Evolutionary conservation across 2,888 invertebrate genomes (phyloP), one percentile per base, ranked within the genome.

Genomic region (Anoncus sp.): DNA sequence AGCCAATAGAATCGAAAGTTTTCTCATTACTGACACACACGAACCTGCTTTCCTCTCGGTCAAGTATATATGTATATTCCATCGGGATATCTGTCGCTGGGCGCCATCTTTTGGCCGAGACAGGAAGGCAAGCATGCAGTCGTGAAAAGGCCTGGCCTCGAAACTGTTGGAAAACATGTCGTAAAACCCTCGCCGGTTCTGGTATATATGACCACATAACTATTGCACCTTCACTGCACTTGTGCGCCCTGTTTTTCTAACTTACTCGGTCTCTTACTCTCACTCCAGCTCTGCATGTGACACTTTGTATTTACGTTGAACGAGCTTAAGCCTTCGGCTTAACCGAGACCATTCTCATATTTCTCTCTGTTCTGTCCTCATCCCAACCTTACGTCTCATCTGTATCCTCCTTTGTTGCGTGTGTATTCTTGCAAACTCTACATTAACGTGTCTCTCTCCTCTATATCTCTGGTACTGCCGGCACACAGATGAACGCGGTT

Each of bases 11-110:
- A 57, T 60, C 75, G 72, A 75, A 78, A 79, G 67, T 79, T 79
- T 79, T 71, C 72, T 79, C 75, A 73, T 79, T 79, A 79, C 63
- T 67, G 60, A 51, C 43, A 67, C 24, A 70, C 60, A 38, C 59
- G 35, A 49, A 51, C 59, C 47, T 22, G 59, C 47, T 70, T n/a
- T 35, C 24, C 49, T 47, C 65, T 65, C 40, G 74, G 71, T 75
- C 75, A 66, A 74, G 57, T 75, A 70, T 74, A 62, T 62, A 66
- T 71, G 57, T 75, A 70, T 74, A 62, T 62, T 63, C 55, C 22
- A 60, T 53, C 45, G 55, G 53, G 38, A 55, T 35, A 45, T 45
- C 22, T 43, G 45, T 55, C 14, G 22, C 7, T 5, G 47, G 27
- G 35, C n/a, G 22, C 53, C 18, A 27, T 16, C 47, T 16, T 35